Evolutionary conservation across 2,888 invertebrate species (phyloP).

Genomic region (Oligia latruncula): DNA sequence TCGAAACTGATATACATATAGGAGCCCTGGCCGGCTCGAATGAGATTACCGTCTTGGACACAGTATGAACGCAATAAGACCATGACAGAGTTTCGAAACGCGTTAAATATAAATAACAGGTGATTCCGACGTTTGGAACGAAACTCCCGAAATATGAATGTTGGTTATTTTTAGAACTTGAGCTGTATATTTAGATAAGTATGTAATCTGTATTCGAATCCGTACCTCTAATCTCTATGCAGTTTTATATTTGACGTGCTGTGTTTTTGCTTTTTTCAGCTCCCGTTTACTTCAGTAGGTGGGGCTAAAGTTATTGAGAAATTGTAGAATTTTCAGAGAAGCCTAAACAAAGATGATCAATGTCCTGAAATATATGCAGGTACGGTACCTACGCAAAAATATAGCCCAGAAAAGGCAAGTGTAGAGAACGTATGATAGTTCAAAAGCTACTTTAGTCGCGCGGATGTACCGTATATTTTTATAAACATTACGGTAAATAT

Average conservation of each 20-base stretch:
- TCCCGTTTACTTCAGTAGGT: not conserved
- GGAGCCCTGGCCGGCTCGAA: slow-evolving; percentile 34
- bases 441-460: not conserved
- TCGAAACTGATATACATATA: slow-evolving; percentile 32
- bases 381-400: not conserved
- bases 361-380: not conserved
- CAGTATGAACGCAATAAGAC: slow-evolving; percentile 52
- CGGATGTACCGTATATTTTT: not conserved
- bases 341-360: not conserved
- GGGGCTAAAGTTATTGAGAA: not conserved
- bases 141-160: slow-evolving; percentile 55
- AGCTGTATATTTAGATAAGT: slow-evolving; percentile 52
- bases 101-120: slow-evolving; percentile 64
- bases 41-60: slow-evolving; percentile 54
- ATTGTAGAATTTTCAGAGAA: not conserved
- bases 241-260: not conserved
- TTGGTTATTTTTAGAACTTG: slow-evolving; percentile 41
- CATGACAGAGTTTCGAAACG: slow-evolving; percentile 64
- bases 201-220: slow-evolving; percentile 48
- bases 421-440: not conserved
- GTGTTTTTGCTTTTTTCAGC: not conserved
- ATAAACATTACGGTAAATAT: slow-evolving; percentile 14
- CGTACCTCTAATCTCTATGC: not conserved
- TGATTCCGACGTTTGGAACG: slow-evolving; percentile 60
- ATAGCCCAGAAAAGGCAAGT: not conserved